Conservation (phyloP, 2,113 vertebrate genomes). For the Lophochroa leadbeateri region DNA sequence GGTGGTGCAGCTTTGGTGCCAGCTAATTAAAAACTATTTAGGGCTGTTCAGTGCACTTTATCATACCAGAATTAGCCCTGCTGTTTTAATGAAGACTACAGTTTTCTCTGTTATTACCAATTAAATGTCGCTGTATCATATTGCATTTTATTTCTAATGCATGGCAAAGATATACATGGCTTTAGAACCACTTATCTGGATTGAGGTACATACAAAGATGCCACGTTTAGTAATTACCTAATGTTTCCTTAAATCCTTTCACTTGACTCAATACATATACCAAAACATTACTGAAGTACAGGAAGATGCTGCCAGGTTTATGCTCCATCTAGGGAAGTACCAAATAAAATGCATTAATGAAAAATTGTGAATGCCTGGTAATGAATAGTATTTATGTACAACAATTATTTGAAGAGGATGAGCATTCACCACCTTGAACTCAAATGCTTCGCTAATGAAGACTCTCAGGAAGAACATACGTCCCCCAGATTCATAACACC, state of each 20-base stretch:
- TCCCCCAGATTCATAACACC: not conserved
- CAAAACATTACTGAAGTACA: not conserved
- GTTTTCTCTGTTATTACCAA: constrained; percentile 69
- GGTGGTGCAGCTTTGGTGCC: constrained; percentile 69
- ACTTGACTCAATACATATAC: not conserved
- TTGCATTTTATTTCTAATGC: constrained; percentile 28
- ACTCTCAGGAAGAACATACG: constrained; percentile 18
- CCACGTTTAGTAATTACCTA: not conserved
- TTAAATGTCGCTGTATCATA: constrained; percentile 64
- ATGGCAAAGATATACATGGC: not conserved
- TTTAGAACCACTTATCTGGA: constrained; percentile 8
- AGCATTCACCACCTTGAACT: constrained; percentile 31
- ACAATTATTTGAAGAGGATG: constrained; percentile 52
- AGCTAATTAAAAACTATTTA: constrained; percentile 80
- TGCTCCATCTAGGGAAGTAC: constrained; percentile 37
- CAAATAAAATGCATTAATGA: constrained; percentile 61
- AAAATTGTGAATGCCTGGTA: constrained; percentile 37
- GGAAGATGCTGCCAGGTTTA: constrained; percentile 17
- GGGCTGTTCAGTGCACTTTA: constrained; percentile 70
- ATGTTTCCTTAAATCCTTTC: constrained; percentile 25
- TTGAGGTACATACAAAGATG: not conserved
- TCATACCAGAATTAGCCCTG: constrained; percentile 70
- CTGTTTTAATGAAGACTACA: constrained; percentile 66
- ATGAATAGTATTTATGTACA: constrained; percentile 59
- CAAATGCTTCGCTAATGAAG: constrained; percentile 48